Evolutionary conservation across 2,888 invertebrate species (phyloP).

Genomic region (Xestia sexstrigata): DNA sequence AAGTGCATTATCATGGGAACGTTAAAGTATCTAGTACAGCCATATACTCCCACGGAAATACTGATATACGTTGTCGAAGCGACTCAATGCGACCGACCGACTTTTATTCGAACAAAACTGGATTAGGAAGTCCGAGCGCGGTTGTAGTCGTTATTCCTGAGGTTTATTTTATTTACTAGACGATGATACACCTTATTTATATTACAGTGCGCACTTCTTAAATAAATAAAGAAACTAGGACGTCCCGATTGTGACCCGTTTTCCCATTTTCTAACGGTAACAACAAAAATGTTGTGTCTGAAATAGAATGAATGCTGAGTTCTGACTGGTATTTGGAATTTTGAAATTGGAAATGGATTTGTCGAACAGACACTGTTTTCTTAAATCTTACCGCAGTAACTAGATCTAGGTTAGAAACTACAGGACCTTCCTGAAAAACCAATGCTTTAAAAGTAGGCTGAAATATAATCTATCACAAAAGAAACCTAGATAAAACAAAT

Average conservation of each 20-base stretch:
- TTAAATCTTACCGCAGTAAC: neutral
- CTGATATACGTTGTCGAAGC: slow-evolving; percentile 21
- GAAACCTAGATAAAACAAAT: slow-evolving; percentile 1
- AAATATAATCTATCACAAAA: neutral
- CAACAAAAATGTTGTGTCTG: slow-evolving; percentile 44
- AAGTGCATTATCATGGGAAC: slow-evolving; percentile 39
- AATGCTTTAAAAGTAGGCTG: neutral
- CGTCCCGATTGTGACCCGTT: slow-evolving; percentile 43
- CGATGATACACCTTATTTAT: slow-evolving; percentile 49
- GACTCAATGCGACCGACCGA: slow-evolving; percentile 23
- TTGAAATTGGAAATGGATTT: slow-evolving; percentile 27
- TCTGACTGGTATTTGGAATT: slow-evolving; percentile 45
- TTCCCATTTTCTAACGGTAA: slow-evolving; percentile 39
- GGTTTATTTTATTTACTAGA: slow-evolving; percentile 54
- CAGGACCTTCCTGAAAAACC: neutral
- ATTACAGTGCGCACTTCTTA: slow-evolving; percentile 32
- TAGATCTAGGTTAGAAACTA: neutral
- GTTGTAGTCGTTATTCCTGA: slow-evolving; percentile 33
- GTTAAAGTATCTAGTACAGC: slow-evolving; percentile 38
- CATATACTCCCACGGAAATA: slow-evolving; percentile 46
- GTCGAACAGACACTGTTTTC: slow-evolving; percentile 16
- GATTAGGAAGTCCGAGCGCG: slow-evolving; percentile 42
- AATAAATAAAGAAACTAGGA: slow-evolving; percentile 37
- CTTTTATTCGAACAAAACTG: slow-evolving; percentile 45
- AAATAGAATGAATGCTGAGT: slow-evolving; percentile 42